phyloP scores from a whole-genome alignment of 2,888 invertebrate species.

The Desoria tigrina region DNA sequence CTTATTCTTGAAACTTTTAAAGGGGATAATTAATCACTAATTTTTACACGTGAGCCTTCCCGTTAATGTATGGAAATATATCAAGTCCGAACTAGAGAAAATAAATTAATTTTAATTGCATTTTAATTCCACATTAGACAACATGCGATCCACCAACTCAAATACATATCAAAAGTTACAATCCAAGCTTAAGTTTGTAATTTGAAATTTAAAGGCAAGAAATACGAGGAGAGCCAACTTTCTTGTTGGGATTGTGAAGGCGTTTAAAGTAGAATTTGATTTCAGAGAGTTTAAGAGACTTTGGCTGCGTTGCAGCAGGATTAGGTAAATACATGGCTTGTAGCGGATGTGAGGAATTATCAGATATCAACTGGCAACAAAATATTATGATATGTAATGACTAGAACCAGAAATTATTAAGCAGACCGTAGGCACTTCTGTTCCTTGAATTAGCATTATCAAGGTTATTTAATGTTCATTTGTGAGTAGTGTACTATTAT shows the following conservation, averaged over 20 bases:
- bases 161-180: neutral
- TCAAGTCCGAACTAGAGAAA: constrained; percentile 5
- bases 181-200: no score
- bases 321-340: neutral
- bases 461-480: no score
- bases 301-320: no score
- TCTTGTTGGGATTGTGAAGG: neutral
- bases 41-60: constrained; percentile 43
- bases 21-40: constrained; percentile 44
- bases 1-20: constrained; percentile 9
- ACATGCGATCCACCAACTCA: neutral
- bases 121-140: constrained; percentile 45
- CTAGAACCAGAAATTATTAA: no score
- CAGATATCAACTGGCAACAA: neutral
- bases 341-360: constrained; percentile 4
- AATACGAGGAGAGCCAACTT: no score
- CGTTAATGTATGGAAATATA: constrained; percentile 22
- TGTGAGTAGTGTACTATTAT: no score
- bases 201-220: no score
- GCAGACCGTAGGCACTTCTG: no score
- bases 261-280: no score
- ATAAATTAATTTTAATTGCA: constrained; percentile 45
- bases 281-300: no score
- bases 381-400: no score
- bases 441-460: no score